These are phyloP conservation scores for Saturnia japonica DNA, from an alignment of 2,888 invertebrate genomes.

Conservation along the genomic window DNA sequence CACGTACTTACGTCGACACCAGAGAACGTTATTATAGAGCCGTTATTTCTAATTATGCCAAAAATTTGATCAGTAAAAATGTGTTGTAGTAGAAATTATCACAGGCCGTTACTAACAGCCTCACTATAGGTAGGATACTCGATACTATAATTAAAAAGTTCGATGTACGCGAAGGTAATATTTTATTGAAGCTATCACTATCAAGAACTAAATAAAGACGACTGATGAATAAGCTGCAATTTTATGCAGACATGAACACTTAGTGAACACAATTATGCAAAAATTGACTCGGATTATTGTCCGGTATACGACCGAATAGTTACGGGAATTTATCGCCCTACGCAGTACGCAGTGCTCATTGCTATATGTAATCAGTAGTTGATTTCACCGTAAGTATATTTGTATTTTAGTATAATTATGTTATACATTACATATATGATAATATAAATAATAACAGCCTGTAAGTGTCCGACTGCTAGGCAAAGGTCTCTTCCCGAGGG, in stretches of 20 bases:
- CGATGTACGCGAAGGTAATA: conserved; percentile 40
- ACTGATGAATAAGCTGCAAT: conserved; percentile 72
- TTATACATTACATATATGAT: background rate
- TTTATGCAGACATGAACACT: conserved; percentile 78
- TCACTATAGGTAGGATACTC: too few relatives aligned
- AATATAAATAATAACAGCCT: background rate
- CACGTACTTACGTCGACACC: background rate
- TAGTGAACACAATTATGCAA: conserved; percentile 77
- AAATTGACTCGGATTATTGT: conserved; percentile 62
- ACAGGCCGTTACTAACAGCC: background rate
- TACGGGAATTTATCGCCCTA: conserved; percentile 65
- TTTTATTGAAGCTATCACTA: conserved; percentile 55
- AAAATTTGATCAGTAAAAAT: background rate
- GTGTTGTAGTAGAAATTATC: background rate
- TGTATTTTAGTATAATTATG: background rate
- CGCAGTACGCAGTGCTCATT: conserved; percentile 33
- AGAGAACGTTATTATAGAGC: background rate
- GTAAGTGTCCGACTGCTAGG: too few relatives aligned
- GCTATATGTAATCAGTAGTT: conserved; percentile 44
- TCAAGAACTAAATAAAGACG: conserved; percentile 64
- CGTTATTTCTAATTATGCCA: background rate
- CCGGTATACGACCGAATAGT: conserved; percentile 56
- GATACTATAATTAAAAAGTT: conserved; percentile 46
- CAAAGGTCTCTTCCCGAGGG: too few relatives aligned
- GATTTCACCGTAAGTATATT: conserved; percentile 30